Base-by-base conservation (phyloP, 2,113 vertebrate species). In the Xenus cinereus region DNA sequence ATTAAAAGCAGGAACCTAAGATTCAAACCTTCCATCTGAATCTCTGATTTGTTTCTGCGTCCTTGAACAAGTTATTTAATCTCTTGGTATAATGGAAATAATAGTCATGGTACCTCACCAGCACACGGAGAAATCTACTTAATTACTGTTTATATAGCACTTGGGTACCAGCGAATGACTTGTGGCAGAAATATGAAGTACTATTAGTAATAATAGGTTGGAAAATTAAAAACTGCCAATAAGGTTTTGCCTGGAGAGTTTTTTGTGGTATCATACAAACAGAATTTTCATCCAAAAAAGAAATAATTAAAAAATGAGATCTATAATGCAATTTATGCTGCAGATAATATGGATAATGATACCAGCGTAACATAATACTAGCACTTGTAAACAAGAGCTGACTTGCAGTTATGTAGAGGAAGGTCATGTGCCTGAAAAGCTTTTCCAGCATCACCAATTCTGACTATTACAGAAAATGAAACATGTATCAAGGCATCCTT, bases 401-500 rank as follows among this genome's bases (percentile, higher is more conserved):
- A 69, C 74, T 94, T 91, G 71, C 30, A 88, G 81, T 82, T 92
- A 72, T 41, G 33, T 69, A 93, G 57, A 76, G 66, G 41, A 90
- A 96, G 67, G 75, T 90, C 71, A 57, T 37, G 37, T 72, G 74
- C 54, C 51, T 92, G 86, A 87, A 69, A 77, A 94, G 62, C 74
- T 95, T 93, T 92, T 80, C 86, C 57, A 89, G 51, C 51, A 87
- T 75, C 78, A 62, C 74, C 60, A 68, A 6, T 94, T 87, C 87
- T 80, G 37, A 72, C 78, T 95, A 39, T 84, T 96, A 72, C 16
- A 90, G 84, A 91, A 95, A 94, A 96, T 71, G 68, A 94, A 94
- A 59, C 45, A 46, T 79, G 35, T 93, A 59, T 87, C 33, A 50
- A 89, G 64, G 35, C 53, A 48, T 84, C 51, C 33, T 90, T 95